Evolutionary conservation across 2,797 vertebrate species (phyloP), one percentile per base, ranked within the genome.

Genomic region (Hydrophis major): DNA sequence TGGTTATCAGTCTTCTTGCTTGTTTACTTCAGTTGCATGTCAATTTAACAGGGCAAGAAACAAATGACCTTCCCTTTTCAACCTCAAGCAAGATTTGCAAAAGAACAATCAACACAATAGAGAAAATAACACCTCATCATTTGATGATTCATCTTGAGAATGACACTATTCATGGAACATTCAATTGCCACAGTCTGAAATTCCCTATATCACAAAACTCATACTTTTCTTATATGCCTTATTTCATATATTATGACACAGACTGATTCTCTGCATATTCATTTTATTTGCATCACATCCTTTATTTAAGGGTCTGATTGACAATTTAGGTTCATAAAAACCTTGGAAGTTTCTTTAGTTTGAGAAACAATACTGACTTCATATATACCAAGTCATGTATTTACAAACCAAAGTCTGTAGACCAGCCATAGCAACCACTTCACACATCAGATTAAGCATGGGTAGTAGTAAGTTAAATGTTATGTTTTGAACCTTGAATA

Each of bases 11-110:
- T 78, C 63, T 78, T 56, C 59, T 60, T 22, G 53, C 20, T 55
- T 88, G 27, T 88, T 91, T 88, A 53, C 63, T 88, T 59, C 61
- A 56, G 25, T n/a, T 50, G 86, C 16, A 87, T 90, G 93, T 94
- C 28, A 91, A 55, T 47, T 10, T 0, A 7, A 42, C 4, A 7
- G 4, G 74, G 1, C n/a, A 86, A 92, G 94, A 6, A 88, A 0
- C 25, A 14, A 57, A 89, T 12, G 0, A 0, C 59, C 63, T 42
- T 92, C 10, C 2, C 61, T 86, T 4, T 8, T 42, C 66, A 69
- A 32, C 66, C 56, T 25, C 6, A 7, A 92, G 86, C 22, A 0
- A 69, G 0, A 3, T 42, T 5, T 55, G 14, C 0, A 86, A 91
- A 89, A 50, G 28, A 83, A 89, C 16, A 66, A 28, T 18, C 47